Evolutionary conservation across 2,113 vertebrate genomes (phyloP), one percentile per base, ranked within the genome.

Genomic region (Oncorhynchus tshawytscha): DNA sequence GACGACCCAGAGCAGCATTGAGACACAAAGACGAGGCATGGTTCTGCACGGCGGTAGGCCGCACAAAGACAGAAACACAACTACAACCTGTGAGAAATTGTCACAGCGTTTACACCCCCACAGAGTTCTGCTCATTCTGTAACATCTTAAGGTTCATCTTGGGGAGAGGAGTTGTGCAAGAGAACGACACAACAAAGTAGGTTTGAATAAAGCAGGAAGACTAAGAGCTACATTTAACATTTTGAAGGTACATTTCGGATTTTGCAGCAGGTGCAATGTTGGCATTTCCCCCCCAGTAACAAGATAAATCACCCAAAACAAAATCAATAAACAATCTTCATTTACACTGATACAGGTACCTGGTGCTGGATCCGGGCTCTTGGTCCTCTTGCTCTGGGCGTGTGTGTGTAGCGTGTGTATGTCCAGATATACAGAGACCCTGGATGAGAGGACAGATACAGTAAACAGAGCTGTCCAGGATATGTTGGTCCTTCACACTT

Each of bases 401-500:
- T 20, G 67, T 34, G 66, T 62, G 20, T 72, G 34, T 65, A 59
- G 31, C 9, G 67, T 34, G 66, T 45, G 20, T 72, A 60, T 65
- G 72, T 39, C 29, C 22, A 20, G 48, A 6, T 67, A 22, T 74
- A 12, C 39, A 3, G 0, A 7, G 39, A 27, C 15, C 7, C n/a
- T 12, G 18, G 73, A 29, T 5, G 9, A 18, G 71, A 76, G 18
- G 5, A 62, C 12, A n/a, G 6, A 22, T 13, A 24, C 59, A 22
- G 16, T 18, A 1, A 29, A 20, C n/a, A 24, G 18, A 51, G 70
- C 57, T 20, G 0, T 12, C 65, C 76, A 49, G 12, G n/a, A 25
- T 20, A 27, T 54, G 65, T 80, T 78, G 78, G 74, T 7, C 66
- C 70, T 85, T 88, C 80, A 81, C 84, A 79, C 24, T 18, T 31